A percentile compares a stretch with the other conserved stretches of the same genome.
These are phyloP conservation scores for Raillietiella orientalis DNA, from an alignment of 2,888 invertebrate genomes.

Conservation along the genomic window DNA sequence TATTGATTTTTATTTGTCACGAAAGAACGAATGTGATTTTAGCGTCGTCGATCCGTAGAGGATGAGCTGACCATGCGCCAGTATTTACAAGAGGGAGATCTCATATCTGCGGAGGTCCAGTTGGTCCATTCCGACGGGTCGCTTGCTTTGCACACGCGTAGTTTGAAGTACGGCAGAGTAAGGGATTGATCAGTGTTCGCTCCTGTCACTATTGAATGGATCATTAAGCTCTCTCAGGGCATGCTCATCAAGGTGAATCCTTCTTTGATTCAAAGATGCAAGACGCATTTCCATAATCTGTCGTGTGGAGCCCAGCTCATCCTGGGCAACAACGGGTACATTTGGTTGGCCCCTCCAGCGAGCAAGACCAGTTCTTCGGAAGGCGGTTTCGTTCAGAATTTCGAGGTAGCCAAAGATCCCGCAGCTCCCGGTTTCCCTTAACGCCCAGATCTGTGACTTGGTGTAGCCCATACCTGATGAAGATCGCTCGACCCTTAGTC, in stretches of 20 bases:
- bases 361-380: slow-evolving; percentile 19
- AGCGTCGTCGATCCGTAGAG: slow-evolving; percentile 63
- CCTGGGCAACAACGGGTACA: slow-evolving; percentile 79
- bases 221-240: slow-evolving; percentile 39
- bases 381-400: slow-evolving; percentile 13
- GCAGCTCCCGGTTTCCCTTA: not conserved
- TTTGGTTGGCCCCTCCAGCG: slow-evolving; percentile 53
- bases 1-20: no score
- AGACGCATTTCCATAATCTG: slow-evolving; percentile 81
- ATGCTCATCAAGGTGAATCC: slow-evolving; percentile 64
- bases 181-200: slow-evolving; percentile 3
- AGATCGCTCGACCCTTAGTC: slow-evolving; percentile 53
- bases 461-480: slow-evolving; percentile 27
- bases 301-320: slow-evolving; percentile 71
- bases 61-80: slow-evolving; percentile 94
- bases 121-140: slow-evolving; percentile 68
- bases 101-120: slow-evolving; percentile 93
- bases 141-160: slow-evolving; percentile 71
- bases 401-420: slow-evolving; percentile 4
- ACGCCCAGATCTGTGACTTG: not conserved
- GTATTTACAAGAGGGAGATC: slow-evolving; percentile 71
- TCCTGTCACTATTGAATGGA: slow-evolving; percentile 6
- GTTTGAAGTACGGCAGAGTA: slow-evolving; percentile 85
- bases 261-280: slow-evolving; percentile 59
- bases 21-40: no score